A percentile compares a stretch with the other conserved stretches of the same genome.
Evolutionary conservation across 2,888 invertebrate species (phyloP).

Genomic region (Bugulina stolonifera): DNA sequence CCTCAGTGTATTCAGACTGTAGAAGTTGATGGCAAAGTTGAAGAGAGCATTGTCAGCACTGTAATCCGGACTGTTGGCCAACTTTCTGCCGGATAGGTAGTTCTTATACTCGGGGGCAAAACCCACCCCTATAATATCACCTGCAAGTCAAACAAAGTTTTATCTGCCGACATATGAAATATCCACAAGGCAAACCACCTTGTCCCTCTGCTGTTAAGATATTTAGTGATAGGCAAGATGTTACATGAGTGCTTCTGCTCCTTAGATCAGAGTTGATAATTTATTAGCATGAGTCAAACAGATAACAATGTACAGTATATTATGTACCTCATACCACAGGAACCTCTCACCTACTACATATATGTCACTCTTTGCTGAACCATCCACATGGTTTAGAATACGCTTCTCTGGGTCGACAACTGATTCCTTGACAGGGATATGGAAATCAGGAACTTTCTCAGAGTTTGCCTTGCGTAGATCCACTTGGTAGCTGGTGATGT

Average conservation of each 20-base stretch:
- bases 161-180: no score
- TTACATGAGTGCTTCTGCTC: no score
- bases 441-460: slow-evolving; percentile 87
- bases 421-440: slow-evolving; percentile 89
- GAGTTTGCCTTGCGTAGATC: slow-evolving; percentile 46
- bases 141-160: no score
- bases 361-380: slow-evolving; percentile 69
- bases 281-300: no score
- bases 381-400: slow-evolving; percentile 85
- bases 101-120: slow-evolving; percentile 49
- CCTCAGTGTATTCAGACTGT: slow-evolving; percentile 83
- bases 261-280: no score
- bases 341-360: slow-evolving; percentile 57
- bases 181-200: no score
- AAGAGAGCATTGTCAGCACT: slow-evolving; percentile 89
- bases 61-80: slow-evolving; percentile 54
- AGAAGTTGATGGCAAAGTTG: slow-evolving; percentile 89
- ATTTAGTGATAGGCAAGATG: no score
- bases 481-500: slow-evolving; percentile 26
- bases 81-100: slow-evolving; percentile 50
- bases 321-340: no score
- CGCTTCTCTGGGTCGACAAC: slow-evolving; percentile 83
- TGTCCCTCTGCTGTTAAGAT: no score
- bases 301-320: no score
- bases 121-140: slow-evolving; percentile 60